Conservation (phyloP, 2,113 vertebrate species). For the Uropsilus gracilis region DNA sequence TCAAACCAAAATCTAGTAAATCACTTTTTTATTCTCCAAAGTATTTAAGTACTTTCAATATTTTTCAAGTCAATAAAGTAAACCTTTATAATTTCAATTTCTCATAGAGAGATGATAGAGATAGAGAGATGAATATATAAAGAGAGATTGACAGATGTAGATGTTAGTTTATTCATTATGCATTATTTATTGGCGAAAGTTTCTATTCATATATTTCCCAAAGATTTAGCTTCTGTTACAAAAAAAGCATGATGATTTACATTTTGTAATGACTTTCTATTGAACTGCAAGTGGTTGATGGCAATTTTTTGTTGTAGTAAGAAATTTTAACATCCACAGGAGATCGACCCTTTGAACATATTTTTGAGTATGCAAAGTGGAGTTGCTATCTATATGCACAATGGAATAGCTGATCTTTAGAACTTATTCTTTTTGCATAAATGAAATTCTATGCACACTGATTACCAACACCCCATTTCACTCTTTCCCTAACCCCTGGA, state of each 20-base stretch:
- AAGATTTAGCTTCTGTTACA: background rate
- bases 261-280: slow-evolving; percentile 1
- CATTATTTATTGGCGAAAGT: background rate
- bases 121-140: too few species aligned
- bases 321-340: background rate
- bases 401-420: background rate
- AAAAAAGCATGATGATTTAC: background rate
- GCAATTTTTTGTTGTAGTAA: background rate
- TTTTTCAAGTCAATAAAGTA: slow-evolving; percentile 8
- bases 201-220: background rate
- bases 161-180: too few species aligned
- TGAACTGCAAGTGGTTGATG: background rate
- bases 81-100: background rate
- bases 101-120: too few species aligned
- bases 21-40: background rate
- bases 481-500: background rate
- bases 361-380: background rate
- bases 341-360: background rate
- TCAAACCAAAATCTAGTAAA: background rate
- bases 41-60: background rate
- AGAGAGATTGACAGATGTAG: too few species aligned
- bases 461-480: background rate
- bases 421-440: background rate
- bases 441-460: background rate
- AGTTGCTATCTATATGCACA: background rate